phyloP scores from a whole-genome alignment of 1,140 invertebrate species.

The Papilio glaucus region DNA sequence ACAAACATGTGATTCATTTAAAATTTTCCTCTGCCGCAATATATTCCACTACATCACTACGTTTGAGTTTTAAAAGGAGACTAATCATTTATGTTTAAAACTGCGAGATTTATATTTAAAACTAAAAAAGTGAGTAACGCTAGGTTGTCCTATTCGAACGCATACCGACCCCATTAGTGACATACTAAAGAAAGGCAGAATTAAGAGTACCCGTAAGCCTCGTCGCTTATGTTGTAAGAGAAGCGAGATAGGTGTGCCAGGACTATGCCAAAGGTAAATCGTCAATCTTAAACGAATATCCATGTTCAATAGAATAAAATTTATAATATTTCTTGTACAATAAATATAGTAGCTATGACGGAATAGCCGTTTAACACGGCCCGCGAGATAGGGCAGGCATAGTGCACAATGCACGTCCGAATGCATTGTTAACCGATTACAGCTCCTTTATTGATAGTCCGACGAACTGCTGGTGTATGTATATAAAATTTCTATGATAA shows the following conservation, averaged over 20 bases:
- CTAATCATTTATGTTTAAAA: not conserved
- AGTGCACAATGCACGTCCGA: slow-evolving; percentile 42
- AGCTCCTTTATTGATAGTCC: slow-evolving; percentile 38
- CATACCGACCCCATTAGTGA: not conserved
- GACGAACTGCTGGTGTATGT: not conserved
- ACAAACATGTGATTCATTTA: not conserved
- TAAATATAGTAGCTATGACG: not conserved
- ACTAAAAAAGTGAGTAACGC: no score
- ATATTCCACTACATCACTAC: not conserved
- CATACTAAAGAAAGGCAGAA: not conserved
- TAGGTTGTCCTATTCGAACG: not conserved
- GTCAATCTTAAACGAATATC: no score
- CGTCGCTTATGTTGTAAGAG: no score
- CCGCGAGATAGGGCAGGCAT: slow-evolving; percentile 47
- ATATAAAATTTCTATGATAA: not conserved
- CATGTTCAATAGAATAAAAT: no score
- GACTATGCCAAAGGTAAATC: not conserved
- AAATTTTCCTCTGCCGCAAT: not conserved
- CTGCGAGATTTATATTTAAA: not conserved
- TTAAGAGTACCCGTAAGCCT: not conserved
- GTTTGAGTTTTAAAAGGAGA: not conserved
- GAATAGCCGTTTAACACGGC: slow-evolving; percentile 33
- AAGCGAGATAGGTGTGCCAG: no score
- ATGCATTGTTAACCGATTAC: slow-evolving; percentile 52
- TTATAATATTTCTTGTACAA: no score